phyloP scores from a whole-genome alignment of 2,888 invertebrate genomes.

The Sipunculus nudus region DNA sequence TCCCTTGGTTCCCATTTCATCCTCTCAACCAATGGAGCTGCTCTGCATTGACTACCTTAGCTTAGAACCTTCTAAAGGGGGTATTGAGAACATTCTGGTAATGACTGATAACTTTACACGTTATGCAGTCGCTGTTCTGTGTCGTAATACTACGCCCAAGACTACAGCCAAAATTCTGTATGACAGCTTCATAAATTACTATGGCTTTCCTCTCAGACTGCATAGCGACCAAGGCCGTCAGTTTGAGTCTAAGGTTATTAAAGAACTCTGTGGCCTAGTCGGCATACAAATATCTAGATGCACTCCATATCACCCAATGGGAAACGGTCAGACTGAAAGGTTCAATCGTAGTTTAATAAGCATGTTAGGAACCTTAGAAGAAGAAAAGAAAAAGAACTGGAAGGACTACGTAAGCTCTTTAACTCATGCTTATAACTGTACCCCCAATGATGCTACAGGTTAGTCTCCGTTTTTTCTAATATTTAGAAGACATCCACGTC shows the following conservation, averaged over 20 bases:
- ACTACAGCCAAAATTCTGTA: constrained; percentile 26
- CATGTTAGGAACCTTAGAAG: constrained; percentile 27
- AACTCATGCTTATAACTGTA: constrained; percentile 21
- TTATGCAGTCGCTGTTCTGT: constrained; percentile 29
- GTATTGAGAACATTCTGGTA: constrained; percentile 27
- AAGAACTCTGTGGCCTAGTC: background rate
- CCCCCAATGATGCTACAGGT: background rate
- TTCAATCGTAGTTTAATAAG: constrained; percentile 39
- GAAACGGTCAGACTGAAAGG: constrained; percentile 38
- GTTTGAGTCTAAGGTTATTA: constrained; percentile 4
- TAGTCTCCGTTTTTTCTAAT: constrained; percentile 8
- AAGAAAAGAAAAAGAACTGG: constrained; percentile 32
- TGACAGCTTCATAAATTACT: constrained; percentile 28
- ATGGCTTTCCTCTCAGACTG: constrained; percentile 20
- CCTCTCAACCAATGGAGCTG: constrained; percentile 24
- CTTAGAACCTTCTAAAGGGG: constrained; percentile 23
- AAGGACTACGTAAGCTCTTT: constrained; percentile 28
- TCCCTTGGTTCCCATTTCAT: constrained; percentile 11
- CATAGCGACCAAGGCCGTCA: constrained; percentile 8
- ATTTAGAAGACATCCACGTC: constrained; percentile 6
- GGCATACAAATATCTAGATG: constrained; percentile 5
- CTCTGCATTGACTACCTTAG: constrained; percentile 29
- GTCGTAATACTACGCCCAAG: constrained; percentile 28
- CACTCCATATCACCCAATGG: constrained; percentile 19
- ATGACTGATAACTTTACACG: constrained; percentile 35